These are phyloP conservation scores for Holothuria glaberrima DNA, from an alignment of 35 echinoderm and acorn worm genomes.

Conservation along the genomic window DNA sequence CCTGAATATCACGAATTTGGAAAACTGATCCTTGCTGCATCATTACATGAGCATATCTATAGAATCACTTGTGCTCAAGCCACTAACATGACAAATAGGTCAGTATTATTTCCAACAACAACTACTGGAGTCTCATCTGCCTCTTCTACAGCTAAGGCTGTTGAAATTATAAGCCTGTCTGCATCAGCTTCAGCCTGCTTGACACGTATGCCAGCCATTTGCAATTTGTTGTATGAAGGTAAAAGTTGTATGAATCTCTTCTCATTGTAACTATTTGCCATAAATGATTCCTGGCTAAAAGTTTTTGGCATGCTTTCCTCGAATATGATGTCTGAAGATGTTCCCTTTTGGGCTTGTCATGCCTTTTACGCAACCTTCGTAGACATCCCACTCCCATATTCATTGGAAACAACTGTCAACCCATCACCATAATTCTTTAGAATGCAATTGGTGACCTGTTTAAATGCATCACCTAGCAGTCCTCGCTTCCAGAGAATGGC, in stretches of 20 bases:
- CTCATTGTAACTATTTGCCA: no score
- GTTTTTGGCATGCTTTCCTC: neutral
- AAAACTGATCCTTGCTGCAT: neutral
- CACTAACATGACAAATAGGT: slow-evolving; percentile 18
- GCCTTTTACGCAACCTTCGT: neutral
- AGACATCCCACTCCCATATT: slow-evolving; percentile 5
- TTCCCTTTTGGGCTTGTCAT: neutral
- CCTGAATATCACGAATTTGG: slow-evolving; percentile 2
- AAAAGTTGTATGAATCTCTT: no score
- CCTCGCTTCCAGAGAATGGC: no score
- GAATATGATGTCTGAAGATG: neutral
- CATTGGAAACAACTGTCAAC: slow-evolving; percentile 10
- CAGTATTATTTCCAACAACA: neutral
- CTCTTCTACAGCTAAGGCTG: neutral
- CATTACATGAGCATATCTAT: neutral
- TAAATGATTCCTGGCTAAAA: no score
- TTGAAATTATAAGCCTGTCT: neutral
- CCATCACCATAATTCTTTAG: no score
- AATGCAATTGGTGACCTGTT: no score
- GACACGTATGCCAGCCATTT: neutral
- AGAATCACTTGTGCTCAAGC: slow-evolving; percentile 1
- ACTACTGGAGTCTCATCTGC: neutral
- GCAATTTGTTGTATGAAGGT: no score
- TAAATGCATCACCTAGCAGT: no score
- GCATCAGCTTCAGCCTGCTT: slow-evolving; percentile 17